A percentile compares a stretch with the other conserved stretches of the same genome.
These are phyloP conservation scores for Xiphophorus maculatus DNA, from an alignment of 2,113 vertebrate species.

Conservation along the genomic window DNA sequence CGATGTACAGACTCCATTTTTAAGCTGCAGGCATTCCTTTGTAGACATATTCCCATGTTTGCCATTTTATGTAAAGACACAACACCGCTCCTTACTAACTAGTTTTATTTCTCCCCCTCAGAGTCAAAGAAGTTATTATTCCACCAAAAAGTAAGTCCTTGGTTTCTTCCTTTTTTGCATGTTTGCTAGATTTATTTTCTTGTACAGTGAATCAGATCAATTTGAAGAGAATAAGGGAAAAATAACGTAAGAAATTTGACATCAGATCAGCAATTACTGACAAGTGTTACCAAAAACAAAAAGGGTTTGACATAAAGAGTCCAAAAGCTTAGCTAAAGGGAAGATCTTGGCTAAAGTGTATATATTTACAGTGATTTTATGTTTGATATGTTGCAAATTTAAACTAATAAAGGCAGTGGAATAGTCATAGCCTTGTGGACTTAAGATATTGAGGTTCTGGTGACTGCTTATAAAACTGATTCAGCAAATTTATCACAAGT, in stretches of 20 bases:
- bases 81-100: background rate
- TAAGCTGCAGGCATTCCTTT: background rate
- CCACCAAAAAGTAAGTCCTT: constrained; percentile 79
- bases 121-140: constrained; percentile 75
- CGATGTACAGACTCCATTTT: background rate
- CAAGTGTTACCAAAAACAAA: background rate
- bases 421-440: background rate
- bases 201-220: background rate
- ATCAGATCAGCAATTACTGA: background rate
- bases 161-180: background rate
- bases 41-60: background rate
- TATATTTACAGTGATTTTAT: background rate
- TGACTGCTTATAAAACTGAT: no score
- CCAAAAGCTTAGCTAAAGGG: no score
- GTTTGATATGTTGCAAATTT: no score
- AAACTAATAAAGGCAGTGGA: no score
- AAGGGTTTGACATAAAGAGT: background rate
- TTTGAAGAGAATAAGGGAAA: background rate
- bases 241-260: background rate
- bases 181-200: background rate
- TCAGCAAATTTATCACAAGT: no score
- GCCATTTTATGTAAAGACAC: background rate
- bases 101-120: constrained; percentile 53
- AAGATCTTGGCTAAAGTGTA: background rate
- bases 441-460: background rate